Percentiles rank a stretch among this genome's conserved stretches.
Evolutionary conservation across 2,888 invertebrate species (phyloP).

Genomic region (Agrilus cyanescens): DNA sequence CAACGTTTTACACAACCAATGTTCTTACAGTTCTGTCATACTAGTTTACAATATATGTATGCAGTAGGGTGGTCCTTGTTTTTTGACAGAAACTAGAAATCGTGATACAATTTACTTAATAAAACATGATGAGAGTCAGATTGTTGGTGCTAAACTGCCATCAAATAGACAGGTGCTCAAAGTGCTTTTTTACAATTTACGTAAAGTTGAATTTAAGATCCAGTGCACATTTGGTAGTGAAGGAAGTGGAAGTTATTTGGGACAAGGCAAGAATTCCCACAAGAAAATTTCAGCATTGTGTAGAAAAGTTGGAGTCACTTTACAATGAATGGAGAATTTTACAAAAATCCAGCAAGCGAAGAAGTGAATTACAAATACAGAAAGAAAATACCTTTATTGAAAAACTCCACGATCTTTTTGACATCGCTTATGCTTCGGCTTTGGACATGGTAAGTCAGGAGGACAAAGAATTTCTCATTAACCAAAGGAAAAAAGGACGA

Average conservation of each 20-base stretch:
- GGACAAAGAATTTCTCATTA: slow-evolving; percentile 16
- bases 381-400: not conserved
- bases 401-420: slow-evolving; percentile 6
- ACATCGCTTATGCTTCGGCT: slow-evolving; percentile 5
- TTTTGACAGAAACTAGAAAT: no score
- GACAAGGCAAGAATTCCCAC: slow-evolving; percentile 1
- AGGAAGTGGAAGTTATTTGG: slow-evolving; percentile 1
- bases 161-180: not conserved
- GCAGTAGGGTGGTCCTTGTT: no score
- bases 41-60: no score
- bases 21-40: no score
- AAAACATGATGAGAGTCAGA: not conserved
- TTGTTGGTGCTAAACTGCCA: not conserved
- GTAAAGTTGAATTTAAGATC: not conserved
- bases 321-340: slow-evolving; percentile 1
- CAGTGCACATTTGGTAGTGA: not conserved
- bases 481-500: slow-evolving; percentile 18
- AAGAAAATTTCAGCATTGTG: not conserved
- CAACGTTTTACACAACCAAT: no score
- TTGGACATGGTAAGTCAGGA: slow-evolving; percentile 16
- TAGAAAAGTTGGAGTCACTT: not conserved
- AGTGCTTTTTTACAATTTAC: slow-evolving; percentile 1
- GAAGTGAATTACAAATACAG: not conserved
- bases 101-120: not conserved
- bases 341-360: slow-evolving; percentile 1